Conservation (phyloP, 2,113 vertebrate species). For the Nothobranchius furzeri region DNA sequence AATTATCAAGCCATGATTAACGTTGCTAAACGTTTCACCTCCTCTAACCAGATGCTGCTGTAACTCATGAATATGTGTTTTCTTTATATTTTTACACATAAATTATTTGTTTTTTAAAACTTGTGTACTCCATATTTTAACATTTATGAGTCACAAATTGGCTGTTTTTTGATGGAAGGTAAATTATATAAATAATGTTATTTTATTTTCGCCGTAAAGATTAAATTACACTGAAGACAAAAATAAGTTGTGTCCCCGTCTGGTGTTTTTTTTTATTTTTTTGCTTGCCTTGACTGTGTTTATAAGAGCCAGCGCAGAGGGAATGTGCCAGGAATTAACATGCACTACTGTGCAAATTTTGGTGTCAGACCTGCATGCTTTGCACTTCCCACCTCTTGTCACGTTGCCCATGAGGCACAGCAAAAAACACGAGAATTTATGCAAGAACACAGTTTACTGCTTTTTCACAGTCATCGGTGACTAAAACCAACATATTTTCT, state of each 20-base stretch:
- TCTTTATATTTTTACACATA: too few relatives aligned
- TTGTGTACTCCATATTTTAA: neutral
- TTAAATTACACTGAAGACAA: conserved; percentile 15
- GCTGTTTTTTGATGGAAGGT: conserved; percentile 40
- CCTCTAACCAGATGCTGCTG: too few relatives aligned
- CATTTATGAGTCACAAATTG: conserved; percentile 34
- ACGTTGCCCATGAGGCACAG: neutral
- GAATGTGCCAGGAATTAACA: conserved; percentile 25
- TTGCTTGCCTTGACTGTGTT: conserved; percentile 23
- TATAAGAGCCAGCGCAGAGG: neutral
- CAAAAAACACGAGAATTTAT: neutral
- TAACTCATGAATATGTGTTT: too few relatives aligned
- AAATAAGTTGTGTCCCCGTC: conserved; percentile 5
- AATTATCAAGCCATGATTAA: too few relatives aligned
- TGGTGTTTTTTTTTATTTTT: conserved; percentile 23
- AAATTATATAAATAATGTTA: conserved; percentile 17
- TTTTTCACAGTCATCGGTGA: neutral
- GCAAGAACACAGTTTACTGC: neutral
- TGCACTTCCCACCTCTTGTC: neutral
- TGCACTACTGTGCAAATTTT: conserved; percentile 10
- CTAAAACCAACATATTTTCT: neutral
- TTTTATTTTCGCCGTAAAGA: neutral
- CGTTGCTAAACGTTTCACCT: too few relatives aligned
- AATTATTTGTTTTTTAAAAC: too few relatives aligned
- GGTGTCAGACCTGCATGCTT: conserved; percentile 12